Conservation (phyloP, 2,113 vertebrate species). For the Trematocara macrostoma region DNA sequence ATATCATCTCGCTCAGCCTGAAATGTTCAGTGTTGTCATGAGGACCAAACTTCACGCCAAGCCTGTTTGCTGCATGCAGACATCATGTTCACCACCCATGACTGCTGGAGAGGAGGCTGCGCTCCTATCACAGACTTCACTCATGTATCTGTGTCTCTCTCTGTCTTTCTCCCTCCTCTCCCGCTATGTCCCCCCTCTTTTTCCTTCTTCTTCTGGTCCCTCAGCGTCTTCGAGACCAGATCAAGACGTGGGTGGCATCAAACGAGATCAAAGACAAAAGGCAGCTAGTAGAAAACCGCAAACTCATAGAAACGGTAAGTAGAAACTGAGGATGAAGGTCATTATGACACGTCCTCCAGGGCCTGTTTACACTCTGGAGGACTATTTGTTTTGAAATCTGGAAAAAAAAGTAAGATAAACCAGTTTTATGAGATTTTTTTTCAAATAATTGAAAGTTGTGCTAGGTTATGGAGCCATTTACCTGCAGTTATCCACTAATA, state of each 20-base stretch:
- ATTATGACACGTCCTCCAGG: neutral
- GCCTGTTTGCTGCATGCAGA: neutral
- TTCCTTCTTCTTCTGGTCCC: slow-evolving; percentile 8
- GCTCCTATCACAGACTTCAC: slow-evolving; percentile 9
- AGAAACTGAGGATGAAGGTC: neutral
- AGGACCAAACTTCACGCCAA: slow-evolving; percentile 45
- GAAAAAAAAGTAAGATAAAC: rapidly evolving
- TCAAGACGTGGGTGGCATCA: slow-evolving; percentile 93
- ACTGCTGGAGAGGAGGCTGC: slow-evolving; percentile 32
- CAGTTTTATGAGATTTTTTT: rapidly evolving
- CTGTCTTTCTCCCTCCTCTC: neutral
- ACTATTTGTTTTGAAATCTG: neutral
- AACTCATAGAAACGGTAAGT: slow-evolving; percentile 89
- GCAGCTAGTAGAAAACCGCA: slow-evolving; percentile 89
- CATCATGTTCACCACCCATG: slow-evolving; percentile 21
- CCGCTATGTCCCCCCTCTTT: neutral
- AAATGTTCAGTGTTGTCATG: slow-evolving; percentile 33
- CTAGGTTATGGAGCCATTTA: rapidly evolving
- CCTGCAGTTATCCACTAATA: neutral
- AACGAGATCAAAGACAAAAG: slow-evolving; percentile 93
- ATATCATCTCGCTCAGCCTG: neutral
- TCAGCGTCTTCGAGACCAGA: slow-evolving; percentile 92
- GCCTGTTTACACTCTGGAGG: neutral
- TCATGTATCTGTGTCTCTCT: neutral
- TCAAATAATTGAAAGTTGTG: neutral